phyloP scores from a whole-genome alignment of 1,140 invertebrate species.

The Odontomachus brunneus region DNA sequence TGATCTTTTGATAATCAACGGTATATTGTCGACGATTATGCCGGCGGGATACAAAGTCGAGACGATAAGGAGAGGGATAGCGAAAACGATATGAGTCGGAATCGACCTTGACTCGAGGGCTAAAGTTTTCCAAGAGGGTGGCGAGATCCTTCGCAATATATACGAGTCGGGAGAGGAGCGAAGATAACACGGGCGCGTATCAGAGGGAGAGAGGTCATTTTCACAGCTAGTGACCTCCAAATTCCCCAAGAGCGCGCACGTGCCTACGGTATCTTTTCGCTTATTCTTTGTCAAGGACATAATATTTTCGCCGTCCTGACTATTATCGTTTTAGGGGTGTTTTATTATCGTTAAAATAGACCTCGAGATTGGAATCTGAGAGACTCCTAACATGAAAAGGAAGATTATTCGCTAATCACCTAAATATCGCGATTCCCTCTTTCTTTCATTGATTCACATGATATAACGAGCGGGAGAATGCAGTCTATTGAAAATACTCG shows the following conservation, averaged over 20 bases:
- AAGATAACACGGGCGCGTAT: conserved; percentile 46
- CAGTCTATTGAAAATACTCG: not conserved
- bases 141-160: conserved; percentile 42
- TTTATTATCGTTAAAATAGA: not conserved
- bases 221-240: conserved; percentile 65
- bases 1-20: not conserved
- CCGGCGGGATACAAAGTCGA: not conserved
- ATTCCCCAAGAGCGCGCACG: conserved; percentile 71
- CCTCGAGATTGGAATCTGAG: conserved; percentile 55
- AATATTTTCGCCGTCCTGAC: conserved; percentile 42
- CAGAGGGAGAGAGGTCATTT: conserved; percentile 54
- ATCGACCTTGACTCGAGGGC: conserved; percentile 49
- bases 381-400: not conserved
- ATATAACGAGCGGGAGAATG: not conserved
- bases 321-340: conserved; percentile 17
- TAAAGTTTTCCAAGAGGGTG: conserved; percentile 41
- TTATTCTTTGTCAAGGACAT: conserved; percentile 60
- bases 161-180: conserved; percentile 15
- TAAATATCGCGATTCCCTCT: too few species aligned
- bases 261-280: conserved; percentile 44
- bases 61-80: not conserved
- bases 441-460: not conserved
- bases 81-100: conserved; percentile 11
- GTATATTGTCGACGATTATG: not conserved
- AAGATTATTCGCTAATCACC: conserved; percentile 39